Evolutionary conservation across 2,113 vertebrate genomes (phyloP).

Genomic region (Isichthys henryi): DNA sequence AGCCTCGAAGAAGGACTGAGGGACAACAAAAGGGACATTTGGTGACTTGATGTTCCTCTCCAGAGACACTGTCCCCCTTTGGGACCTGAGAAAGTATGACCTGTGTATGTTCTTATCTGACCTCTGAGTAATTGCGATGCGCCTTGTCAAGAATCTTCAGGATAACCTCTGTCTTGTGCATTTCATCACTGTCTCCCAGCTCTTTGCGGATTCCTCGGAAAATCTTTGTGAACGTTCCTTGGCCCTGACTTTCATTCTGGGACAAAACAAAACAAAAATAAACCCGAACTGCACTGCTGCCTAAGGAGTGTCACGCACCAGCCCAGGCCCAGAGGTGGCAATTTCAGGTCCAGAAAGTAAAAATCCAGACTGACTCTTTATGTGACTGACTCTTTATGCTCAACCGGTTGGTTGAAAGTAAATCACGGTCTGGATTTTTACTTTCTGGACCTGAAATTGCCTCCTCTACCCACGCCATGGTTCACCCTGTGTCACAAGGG

Average conservation of each 20-base stretch:
- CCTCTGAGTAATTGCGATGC: constrained; percentile 91
- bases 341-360: too few species aligned
- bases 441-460: too few species aligned
- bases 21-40: constrained; percentile 10
- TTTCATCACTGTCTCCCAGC: constrained; percentile 80
- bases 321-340: too few species aligned
- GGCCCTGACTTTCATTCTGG: constrained; percentile 85
- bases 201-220: constrained; percentile 83
- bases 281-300: not conserved
- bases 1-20: constrained; percentile 94
- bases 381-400: too few species aligned
- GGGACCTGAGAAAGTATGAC: not conserved
- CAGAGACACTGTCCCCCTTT: not conserved
- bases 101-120: constrained; percentile 33
- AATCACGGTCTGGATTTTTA: too few species aligned
- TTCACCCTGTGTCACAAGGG: not conserved
- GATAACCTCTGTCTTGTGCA: constrained; percentile 87
- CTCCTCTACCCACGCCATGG: not conserved
- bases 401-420: too few species aligned
- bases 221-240: constrained; percentile 94
- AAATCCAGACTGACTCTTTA: too few species aligned
- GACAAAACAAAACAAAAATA: constrained; percentile 24
- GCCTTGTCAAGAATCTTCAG: constrained; percentile 90
- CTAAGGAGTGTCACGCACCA: not conserved
- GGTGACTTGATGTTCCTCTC: not conserved